Percentiles rank a stretch among this genome's conserved stretches.
Conservation (phyloP, 2,797 vertebrate genomes). For the Chaunax sp. region DNA sequence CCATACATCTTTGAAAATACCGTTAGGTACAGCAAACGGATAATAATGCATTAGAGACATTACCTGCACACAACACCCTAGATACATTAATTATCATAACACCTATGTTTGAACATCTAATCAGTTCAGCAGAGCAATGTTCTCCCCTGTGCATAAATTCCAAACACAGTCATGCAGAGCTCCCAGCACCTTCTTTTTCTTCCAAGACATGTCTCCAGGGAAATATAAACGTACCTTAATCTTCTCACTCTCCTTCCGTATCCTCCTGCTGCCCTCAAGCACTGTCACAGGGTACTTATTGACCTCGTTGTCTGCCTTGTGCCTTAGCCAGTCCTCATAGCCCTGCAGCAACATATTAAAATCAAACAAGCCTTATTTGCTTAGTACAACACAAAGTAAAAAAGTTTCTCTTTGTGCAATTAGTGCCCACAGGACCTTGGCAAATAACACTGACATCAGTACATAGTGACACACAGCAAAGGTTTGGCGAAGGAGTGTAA, state of each 20-base stretch:
- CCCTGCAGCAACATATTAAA: constrained; percentile 80
- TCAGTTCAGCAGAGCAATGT: constrained; percentile 28
- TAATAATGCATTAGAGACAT: constrained; percentile 5
- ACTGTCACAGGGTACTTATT: constrained; percentile 93
- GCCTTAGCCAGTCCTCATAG: constrained; percentile 98
- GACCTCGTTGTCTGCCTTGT: constrained; percentile 97
- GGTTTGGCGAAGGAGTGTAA: constrained; percentile 9
- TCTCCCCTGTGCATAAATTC: constrained; percentile 24
- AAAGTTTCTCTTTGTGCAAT: neutral
- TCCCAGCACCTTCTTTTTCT: constrained; percentile 23
- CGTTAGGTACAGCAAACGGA: neutral
- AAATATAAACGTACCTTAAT: constrained; percentile 89
- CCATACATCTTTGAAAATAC: constrained; percentile 1
- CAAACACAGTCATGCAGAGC: constrained; percentile 31
- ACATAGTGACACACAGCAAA: constrained; percentile 9
- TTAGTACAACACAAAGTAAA: constrained; percentile 23
- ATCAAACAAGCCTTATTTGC: constrained; percentile 36
- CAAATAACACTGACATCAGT: constrained; percentile 12
- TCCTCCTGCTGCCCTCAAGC: constrained; percentile 87
- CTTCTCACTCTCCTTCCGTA: constrained; percentile 92
- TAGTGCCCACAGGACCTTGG: constrained; percentile 6
- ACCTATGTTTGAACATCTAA: constrained; percentile 34
- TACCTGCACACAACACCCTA: constrained; percentile 2
- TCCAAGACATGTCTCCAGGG: constrained; percentile 14
- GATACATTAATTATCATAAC: constrained; percentile 27